Base-by-base conservation (phyloP, 2,113 vertebrate species). In the Lophius piscatorius region DNA sequence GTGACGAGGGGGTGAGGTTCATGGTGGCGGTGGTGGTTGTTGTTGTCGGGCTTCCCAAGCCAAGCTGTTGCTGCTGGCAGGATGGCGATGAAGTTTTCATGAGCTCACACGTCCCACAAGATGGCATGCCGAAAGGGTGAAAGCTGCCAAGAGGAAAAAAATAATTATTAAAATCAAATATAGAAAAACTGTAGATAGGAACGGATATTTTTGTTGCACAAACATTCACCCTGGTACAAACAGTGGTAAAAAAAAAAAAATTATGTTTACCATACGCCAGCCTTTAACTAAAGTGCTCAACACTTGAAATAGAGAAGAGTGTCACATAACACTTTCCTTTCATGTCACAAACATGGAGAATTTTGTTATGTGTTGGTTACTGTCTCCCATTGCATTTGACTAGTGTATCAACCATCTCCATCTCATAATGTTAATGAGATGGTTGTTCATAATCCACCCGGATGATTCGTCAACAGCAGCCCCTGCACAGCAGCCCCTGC, bases 41-140 rank as follows among this genome's bases (percentile, higher is more conserved):
- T 58, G 47, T n/a, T 41, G 36, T 44, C 33, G 10, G 49, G 65
- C 21, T 31, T 38, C 40, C 44, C 0, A 2, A 9, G 58, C 18
- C 49, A 29, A 74, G 3, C 13, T 1, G 55, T 35, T 58, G 68
- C 24, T 71, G 79, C 46, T 35, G 78, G n/a, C 48, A 42, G 62
- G 41, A 47, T 1, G 21, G 35, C 22, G 75, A 31, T 4, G 71
- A 63, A 35, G 78, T 2, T 9, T 16, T 78, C 88, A 93, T 50
- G 80, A 91, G 80, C 85, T 91, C 90, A 91, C 78, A 33, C 92
- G 86, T 88, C 86, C 91, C 74, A 93, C 88, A 84, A 91, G 91
- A 83, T 89, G 94, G 87, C 90, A 92, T 76, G 83, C 90, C 60
- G 85, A 87, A 74, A 89, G 88, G 65, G 85, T 39, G 83, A 87